Conservation (phyloP, 2,113 vertebrate species). For the Crotalus viridis region DNA sequence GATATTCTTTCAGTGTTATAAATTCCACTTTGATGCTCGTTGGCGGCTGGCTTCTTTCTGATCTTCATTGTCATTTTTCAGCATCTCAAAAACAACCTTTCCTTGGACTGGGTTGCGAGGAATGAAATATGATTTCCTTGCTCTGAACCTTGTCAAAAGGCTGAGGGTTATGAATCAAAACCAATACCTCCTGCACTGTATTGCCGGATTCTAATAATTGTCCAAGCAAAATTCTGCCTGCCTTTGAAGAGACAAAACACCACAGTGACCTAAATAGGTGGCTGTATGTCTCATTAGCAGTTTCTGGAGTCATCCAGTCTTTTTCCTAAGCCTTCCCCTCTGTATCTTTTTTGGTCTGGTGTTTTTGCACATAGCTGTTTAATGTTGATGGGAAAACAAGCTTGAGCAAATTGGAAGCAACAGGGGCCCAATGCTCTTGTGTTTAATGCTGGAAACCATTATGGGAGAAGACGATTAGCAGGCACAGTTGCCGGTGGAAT, state of each 20-base stretch:
- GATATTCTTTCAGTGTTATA: not conserved
- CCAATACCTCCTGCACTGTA: not conserved
- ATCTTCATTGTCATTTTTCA: not conserved
- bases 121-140: not conserved
- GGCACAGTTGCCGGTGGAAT: not conserved
- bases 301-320: not conserved
- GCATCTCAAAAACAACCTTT: not conserved
- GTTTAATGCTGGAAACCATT: constrained; percentile 5
- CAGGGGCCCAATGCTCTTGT: not conserved
- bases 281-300: fast-evolving
- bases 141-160: not conserved
- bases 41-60: not conserved
- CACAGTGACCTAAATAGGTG: not conserved
- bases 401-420: constrained; percentile 20
- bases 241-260: not conserved
- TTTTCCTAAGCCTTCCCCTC: constrained; percentile 25
- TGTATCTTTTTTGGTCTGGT: not conserved
- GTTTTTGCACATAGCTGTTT: not conserved
- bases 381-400: not conserved
- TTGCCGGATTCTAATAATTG: not conserved
- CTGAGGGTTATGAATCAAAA: not conserved
- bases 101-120: not conserved
- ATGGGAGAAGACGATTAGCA: constrained; percentile 41
- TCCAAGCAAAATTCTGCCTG: not conserved
- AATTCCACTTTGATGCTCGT: not conserved